phyloP scores from a whole-genome alignment of 2,797 vertebrate species.

The Antrozous pallidus region DNA sequence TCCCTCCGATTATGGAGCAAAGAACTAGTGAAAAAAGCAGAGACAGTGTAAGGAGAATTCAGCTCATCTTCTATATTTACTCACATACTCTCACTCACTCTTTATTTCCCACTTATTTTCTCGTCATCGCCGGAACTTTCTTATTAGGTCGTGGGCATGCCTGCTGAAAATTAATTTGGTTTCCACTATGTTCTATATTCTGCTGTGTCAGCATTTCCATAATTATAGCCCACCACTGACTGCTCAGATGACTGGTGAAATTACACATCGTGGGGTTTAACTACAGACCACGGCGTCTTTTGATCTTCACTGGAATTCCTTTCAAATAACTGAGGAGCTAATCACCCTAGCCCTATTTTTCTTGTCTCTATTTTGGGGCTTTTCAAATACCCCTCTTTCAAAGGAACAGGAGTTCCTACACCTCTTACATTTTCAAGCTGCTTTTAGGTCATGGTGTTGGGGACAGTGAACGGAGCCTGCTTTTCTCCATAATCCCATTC shows the following conservation, averaged over 20 bases:
- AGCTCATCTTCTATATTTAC: not conserved
- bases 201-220: constrained; percentile 37
- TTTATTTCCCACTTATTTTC: not conserved
- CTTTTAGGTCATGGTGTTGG: not conserved
- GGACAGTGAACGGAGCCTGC: not conserved
- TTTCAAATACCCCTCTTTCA: not conserved
- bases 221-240: constrained; percentile 7
- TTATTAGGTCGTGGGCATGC: not conserved
- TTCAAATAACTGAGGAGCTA: constrained; percentile 57
- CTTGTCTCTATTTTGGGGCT: not conserved
- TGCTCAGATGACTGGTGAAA: constrained; percentile 46
- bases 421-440: not conserved
- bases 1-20: not conserved
- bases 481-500: not conserved
- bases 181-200: not conserved
- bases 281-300: constrained; percentile 38
- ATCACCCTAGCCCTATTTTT: not conserved
- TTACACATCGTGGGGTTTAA: constrained; percentile 50
- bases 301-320: constrained; percentile 65
- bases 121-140: constrained; percentile 9
- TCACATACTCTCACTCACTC: not conserved
- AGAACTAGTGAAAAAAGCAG: not conserved
- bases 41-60: not conserved
- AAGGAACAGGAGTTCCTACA: not conserved
- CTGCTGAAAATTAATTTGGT: not conserved